Percentiles rank a stretch among this genome's conserved stretches.
phyloP scores from a whole-genome alignment of 2,888 invertebrate genomes.

The Ormyrus rosae region DNA sequence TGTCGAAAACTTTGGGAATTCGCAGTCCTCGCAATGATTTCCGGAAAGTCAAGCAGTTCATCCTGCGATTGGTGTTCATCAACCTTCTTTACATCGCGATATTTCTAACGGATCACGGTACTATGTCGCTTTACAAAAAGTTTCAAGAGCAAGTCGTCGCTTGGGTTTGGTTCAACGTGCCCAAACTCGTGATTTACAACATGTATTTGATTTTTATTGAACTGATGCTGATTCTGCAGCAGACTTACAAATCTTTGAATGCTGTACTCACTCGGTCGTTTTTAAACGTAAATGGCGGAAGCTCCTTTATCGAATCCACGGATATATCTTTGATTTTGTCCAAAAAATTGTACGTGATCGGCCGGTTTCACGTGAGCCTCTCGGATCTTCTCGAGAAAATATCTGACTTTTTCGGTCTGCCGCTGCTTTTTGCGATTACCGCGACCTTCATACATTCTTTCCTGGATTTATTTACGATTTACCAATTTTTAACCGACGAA shows the following conservation, averaged over 20 bases:
- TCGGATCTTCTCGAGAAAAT: constrained; percentile 28
- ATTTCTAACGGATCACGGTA: constrained; percentile 25
- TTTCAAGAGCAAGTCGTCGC: constrained; percentile 43
- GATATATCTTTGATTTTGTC: background rate
- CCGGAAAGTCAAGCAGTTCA: background rate
- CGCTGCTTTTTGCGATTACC: constrained; percentile 5
- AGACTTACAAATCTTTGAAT: constrained; percentile 29
- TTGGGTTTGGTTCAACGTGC: constrained; percentile 36
- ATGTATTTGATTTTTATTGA: constrained; percentile 29
- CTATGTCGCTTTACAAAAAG: constrained; percentile 10
- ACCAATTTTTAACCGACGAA: constrained; percentile 16
- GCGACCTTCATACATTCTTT: constrained; percentile 22
- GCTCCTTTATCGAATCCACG: background rate
- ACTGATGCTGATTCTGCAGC: constrained; percentile 10
- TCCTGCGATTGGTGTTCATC: background rate
- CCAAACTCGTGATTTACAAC: constrained; percentile 35
- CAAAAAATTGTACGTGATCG: constrained; percentile 11
- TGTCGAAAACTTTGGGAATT: background rate
- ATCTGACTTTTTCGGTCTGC: constrained; percentile 24
- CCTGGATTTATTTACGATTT: constrained; percentile 30
- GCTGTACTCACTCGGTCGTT: constrained; percentile 1
- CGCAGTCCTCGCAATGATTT: background rate
- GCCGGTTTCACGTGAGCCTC: constrained; percentile 25
- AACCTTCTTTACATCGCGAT: constrained; percentile 24
- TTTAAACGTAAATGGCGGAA: background rate